phyloP scores from a whole-genome alignment of 2,888 invertebrate species.

The Tortrix viridana region DNA sequence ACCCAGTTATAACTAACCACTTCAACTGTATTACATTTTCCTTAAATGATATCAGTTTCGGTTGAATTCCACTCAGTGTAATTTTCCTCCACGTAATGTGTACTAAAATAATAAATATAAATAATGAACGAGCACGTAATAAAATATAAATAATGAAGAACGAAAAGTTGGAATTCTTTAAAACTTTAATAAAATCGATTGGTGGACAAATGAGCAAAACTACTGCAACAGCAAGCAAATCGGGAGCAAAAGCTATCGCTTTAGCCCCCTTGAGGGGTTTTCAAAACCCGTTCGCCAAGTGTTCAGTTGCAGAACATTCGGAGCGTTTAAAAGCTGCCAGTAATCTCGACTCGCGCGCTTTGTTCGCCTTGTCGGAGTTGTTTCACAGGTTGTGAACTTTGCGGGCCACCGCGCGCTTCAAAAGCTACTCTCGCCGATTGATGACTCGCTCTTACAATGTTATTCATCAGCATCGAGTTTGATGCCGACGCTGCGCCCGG shows the following conservation, averaged over 20 bases:
- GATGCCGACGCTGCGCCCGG: slow-evolving; percentile 23
- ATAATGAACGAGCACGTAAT: not conserved
- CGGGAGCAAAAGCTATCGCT: slow-evolving; percentile 62
- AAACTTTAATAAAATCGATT: slow-evolving; percentile 51
- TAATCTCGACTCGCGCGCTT: slow-evolving; percentile 60
- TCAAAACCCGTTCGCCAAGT: slow-evolving; percentile 59
- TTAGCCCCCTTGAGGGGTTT: slow-evolving; percentile 62
- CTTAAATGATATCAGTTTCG: slow-evolving; percentile 23
- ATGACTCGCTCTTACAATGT: slow-evolving; percentile 46
- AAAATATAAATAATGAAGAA: not conserved
- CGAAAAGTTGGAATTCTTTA: not conserved
- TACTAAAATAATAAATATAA: too few species aligned
- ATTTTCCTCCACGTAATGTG: slow-evolving; percentile 16
- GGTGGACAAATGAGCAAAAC: slow-evolving; percentile 60
- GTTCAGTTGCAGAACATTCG: slow-evolving; percentile 56
- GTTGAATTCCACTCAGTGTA: not conserved
- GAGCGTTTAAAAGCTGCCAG: slow-evolving; percentile 64
- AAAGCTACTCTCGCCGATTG: slow-evolving; percentile 49
- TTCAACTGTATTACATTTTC: slow-evolving; percentile 11
- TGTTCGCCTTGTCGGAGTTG: slow-evolving; percentile 55
- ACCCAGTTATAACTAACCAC: not conserved
- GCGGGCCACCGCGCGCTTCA: slow-evolving; percentile 47
- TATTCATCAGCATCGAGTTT: slow-evolving; percentile 44
- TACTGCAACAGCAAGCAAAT: slow-evolving; percentile 59
- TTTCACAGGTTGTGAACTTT: slow-evolving; percentile 62